Percentiles rank a stretch among this genome's conserved stretches.
Conservation (phyloP, 2,113 vertebrate species). For the Piaya cayana region DNA sequence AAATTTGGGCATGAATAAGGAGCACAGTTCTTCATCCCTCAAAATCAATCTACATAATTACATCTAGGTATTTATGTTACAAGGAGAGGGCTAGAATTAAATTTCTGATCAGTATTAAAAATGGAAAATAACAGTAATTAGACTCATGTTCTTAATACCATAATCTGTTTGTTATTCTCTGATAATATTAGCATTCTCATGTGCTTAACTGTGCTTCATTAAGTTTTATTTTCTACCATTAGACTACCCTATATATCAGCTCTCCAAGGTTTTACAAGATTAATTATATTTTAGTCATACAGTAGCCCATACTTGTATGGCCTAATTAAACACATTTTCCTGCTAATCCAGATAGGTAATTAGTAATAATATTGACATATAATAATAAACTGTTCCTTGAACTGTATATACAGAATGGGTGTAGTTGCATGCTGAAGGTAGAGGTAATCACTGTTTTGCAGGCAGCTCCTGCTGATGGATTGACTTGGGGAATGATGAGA, state of each 20-base stretch:
- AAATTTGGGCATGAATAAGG: not conserved
- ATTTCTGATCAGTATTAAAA: slow-evolving; percentile 39
- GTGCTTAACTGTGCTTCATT: slow-evolving; percentile 38
- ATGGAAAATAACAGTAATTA: slow-evolving; percentile 35
- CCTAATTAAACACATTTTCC: slow-evolving; percentile 30
- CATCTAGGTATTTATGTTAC: not conserved
- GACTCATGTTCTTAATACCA: slow-evolving; percentile 29
- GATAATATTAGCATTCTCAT: slow-evolving; percentile 33
- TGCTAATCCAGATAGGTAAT: slow-evolving; percentile 42
- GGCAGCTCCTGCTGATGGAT: not conserved
- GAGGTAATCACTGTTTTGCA: not conserved
- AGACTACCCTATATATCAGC: not conserved
- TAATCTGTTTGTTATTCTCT: slow-evolving; percentile 50
- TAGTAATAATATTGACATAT: slow-evolving; percentile 45
- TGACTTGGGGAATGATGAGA: not conserved
- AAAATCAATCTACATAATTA: not conserved
- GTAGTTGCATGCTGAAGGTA: not conserved
- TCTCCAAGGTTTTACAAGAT: slow-evolving; percentile 4
- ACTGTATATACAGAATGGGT: not conserved
- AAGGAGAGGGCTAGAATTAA: not conserved
- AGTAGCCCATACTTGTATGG: not conserved
- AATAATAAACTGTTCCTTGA: not conserved
- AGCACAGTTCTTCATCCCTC: not conserved
- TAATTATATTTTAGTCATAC: slow-evolving; percentile 44
- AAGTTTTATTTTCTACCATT: slow-evolving; percentile 51